phyloP scores from a whole-genome alignment of 2,113 vertebrate species.

The Isichthys henryi region DNA sequence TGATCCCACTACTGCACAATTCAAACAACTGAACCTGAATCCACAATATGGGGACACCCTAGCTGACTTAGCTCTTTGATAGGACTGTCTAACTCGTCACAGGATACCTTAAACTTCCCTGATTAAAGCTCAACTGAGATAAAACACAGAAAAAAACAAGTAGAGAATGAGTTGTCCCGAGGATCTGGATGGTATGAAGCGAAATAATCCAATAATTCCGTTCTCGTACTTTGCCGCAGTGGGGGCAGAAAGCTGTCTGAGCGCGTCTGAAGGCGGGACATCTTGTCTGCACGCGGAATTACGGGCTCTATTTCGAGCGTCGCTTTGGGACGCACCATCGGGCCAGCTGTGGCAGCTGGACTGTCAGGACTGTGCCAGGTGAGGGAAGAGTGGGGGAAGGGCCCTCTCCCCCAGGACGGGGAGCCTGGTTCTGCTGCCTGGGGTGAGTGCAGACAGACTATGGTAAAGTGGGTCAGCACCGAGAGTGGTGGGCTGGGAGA shows the following conservation, averaged over 20 bases:
- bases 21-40: background rate
- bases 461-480: conserved; percentile 12
- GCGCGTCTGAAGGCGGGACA: conserved; percentile 34
- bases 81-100: background rate
- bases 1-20: background rate
- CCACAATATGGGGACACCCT: background rate
- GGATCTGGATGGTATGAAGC: background rate
- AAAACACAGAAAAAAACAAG: background rate
- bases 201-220: conserved; percentile 23
- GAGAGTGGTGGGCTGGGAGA: background rate
- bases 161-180: background rate
- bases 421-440: background rate
- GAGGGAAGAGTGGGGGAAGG: background rate
- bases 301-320: conserved; percentile 42
- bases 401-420: background rate
- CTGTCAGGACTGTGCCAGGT: conserved; percentile 16
- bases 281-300: conserved; percentile 44
- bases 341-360: conserved; percentile 38
- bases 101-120: background rate
- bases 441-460: background rate
- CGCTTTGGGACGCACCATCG: conserved; percentile 20
- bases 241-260: conserved; percentile 30
- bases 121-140: background rate
- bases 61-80: background rate
- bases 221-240: background rate